Evolutionary conservation across 2,113 vertebrate genomes (phyloP).

Genomic region (Oryzias celebensis): DNA sequence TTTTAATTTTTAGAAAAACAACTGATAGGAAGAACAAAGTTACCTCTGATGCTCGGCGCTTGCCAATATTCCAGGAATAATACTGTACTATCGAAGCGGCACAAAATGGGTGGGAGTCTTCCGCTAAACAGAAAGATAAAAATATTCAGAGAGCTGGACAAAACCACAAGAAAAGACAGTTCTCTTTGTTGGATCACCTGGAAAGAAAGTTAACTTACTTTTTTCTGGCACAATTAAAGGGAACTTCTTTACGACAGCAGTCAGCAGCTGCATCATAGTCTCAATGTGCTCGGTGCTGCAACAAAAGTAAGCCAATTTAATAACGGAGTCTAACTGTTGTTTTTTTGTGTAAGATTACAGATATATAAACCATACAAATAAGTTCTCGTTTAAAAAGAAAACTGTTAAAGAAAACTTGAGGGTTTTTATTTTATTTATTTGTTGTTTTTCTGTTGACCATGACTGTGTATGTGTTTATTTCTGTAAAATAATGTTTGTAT

Average conservation of each 20-base stretch:
- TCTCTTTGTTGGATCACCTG: neutral
- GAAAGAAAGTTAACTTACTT: constrained; percentile 78
- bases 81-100: constrained; percentile 91
- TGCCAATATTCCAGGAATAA: constrained; percentile 97
- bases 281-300: constrained; percentile 92
- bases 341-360: no score
- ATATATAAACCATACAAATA: no score
- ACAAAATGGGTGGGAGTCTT: constrained; percentile 90
- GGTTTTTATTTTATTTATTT: no score
- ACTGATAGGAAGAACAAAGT: constrained; percentile 12
- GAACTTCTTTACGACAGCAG: constrained; percentile 92
- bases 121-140: constrained; percentile 69
- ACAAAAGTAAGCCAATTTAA: constrained; percentile 5
- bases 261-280: constrained; percentile 91
- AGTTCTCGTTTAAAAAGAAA: no score
- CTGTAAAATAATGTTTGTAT: no score
- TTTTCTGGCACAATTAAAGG: constrained; percentile 90
- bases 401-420: no score
- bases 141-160: constrained; percentile 1
- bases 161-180: neutral
- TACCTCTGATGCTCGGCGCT: constrained; percentile 95
- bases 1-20: neutral
- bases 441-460: no score
- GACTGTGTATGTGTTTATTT: no score
- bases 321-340: no score